phyloP scores from a whole-genome alignment of 2,888 invertebrate species.

The Eutolmus rufibarbis region DNA sequence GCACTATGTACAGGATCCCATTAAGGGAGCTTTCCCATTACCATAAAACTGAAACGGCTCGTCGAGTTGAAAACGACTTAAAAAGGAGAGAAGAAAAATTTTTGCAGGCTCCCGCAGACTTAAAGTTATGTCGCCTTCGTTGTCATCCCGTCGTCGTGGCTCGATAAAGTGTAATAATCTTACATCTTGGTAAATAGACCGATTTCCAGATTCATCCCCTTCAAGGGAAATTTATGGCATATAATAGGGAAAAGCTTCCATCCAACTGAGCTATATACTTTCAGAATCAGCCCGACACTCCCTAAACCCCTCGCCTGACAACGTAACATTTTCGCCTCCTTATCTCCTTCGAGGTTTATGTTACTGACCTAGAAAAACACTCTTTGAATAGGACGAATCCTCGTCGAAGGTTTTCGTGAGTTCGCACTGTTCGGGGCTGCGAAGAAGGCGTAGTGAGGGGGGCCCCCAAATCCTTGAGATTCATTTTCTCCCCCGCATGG shows the following conservation, averaged over 20 bases:
- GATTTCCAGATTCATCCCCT: not conserved
- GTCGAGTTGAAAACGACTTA: not conserved
- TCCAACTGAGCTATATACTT: not conserved
- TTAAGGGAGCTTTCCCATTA: not conserved
- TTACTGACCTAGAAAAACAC: conserved; percentile 27
- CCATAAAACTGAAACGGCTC: conserved; percentile 6
- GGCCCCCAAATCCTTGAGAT: not conserved
- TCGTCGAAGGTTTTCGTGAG: not conserved
- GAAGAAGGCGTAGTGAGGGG: not conserved
- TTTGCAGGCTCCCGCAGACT: not conserved
- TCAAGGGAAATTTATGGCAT: conserved; percentile 13
- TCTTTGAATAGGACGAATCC: not conserved
- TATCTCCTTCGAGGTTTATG: not conserved
- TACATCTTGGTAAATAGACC: conserved; percentile 1
- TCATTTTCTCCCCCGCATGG: not conserved
- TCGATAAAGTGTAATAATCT: conserved; percentile 6
- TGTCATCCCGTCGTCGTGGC: not conserved
- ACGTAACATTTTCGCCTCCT: not conserved
- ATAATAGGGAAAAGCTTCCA: not conserved
- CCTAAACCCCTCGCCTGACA: not conserved
- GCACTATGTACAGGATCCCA: not conserved
- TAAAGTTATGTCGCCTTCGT: not conserved
- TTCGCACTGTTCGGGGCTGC: not conserved
- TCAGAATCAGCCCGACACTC: not conserved
- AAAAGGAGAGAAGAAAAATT: not conserved